A percentile compares a stretch with the other conserved stretches of the same genome.
Conservation (phyloP, 2,888 invertebrate species). For the Clivina fossor region DNA sequence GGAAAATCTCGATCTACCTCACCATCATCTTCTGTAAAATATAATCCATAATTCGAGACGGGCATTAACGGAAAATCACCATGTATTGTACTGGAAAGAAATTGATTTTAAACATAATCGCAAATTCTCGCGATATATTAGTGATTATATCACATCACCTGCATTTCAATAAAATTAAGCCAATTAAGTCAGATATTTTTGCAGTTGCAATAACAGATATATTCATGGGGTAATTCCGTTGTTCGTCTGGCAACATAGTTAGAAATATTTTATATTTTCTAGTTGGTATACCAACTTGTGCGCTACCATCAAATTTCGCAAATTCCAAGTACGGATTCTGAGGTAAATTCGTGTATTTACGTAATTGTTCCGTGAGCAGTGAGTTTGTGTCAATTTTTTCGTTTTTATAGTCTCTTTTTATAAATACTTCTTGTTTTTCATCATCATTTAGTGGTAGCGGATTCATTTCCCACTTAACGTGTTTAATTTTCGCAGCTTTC, state of each 20-base stretch:
- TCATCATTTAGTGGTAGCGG: conserved; percentile 57
- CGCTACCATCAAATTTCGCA: conserved; percentile 89
- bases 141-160: no score
- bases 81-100: conserved; percentile 59
- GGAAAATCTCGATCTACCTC: conserved; percentile 94
- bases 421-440: conserved; percentile 63
- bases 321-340: conserved; percentile 87
- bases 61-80: conserved; percentile 65
- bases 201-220: conserved; percentile 81
- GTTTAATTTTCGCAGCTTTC: conserved; percentile 74
- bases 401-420: conserved; percentile 53
- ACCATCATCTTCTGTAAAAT: conserved; percentile 95
- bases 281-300: conserved; percentile 74
- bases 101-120: no score
- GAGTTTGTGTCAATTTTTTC: conserved; percentile 55
- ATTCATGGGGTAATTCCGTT: conserved; percentile 81
- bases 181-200: conserved; percentile 88
- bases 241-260: conserved; percentile 80
- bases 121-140: conserved; percentile 7
- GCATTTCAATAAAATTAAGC: conserved; percentile 88
- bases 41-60: conserved; percentile 77
- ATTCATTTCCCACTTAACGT: conserved; percentile 70
- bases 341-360: conserved; percentile 74
- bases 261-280: conserved; percentile 89
- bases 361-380: conserved; percentile 72